Evolutionary conservation across 2,113 vertebrate genomes (phyloP), one percentile per base, ranked within the genome.

Genomic region (Aspidoscelis tigris): DNA sequence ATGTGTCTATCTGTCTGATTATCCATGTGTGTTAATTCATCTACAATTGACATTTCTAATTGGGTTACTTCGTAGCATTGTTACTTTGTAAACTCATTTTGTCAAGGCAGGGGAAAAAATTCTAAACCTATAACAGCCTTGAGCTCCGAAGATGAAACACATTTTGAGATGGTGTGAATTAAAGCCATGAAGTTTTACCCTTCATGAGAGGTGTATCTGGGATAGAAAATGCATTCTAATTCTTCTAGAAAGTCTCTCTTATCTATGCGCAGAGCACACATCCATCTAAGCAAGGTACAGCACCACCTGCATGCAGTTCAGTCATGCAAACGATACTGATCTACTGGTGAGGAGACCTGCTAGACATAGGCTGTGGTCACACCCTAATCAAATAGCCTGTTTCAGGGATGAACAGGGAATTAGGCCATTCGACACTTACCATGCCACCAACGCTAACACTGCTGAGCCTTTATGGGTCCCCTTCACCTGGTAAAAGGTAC

Each of bases 151-250:
- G 66, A 70, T 80, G 66, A 53, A 80, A 83, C 76, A 47, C 44
- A 50, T 69, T 83, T 76, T 70, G 73, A 58, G 55, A 33, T 53
- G 73, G 64, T 58, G 47, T 76, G 65, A 76, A 83, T 69, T 44
- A 69, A 76, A 76, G 33, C 74, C 64, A 83, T 55, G 47, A 69
- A 83, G 39, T 83, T 76, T 76, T 69, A 55, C 43, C 58, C 33
- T 83, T 76, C 41, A 33, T 69, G 43, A n/a, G 26, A 83, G 76
- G 61, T 68, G 12, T 76, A 66, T 43, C 73, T 24, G 47, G 20
- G 33, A 83, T 76, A 43, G 61, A 68, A 83, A 83, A 83, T 83
- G 64, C 74, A 55, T 76, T 69, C 74, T 68, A 83, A 76, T 83
- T 83, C 68, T 76, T 76, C 61, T 50, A 20, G 47, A 76, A 33